Conservation (phyloP, 2,888 invertebrate genomes). For the Ptychoptera albimana region DNA sequence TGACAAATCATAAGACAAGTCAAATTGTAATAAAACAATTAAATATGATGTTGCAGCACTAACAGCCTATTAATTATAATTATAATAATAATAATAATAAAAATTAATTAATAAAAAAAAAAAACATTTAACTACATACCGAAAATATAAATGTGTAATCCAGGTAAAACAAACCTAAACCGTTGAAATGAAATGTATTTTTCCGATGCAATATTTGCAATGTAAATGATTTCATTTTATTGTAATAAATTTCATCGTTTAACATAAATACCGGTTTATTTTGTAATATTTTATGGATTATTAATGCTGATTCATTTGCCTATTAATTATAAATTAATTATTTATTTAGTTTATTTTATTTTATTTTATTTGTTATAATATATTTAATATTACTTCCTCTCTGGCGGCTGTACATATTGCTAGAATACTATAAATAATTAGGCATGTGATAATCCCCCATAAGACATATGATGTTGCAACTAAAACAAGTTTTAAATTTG, state of each 20-base stretch:
- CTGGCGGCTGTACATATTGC: slow-evolving; percentile 6
- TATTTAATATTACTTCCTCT: slow-evolving; percentile 3
- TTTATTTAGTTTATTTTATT: slow-evolving; percentile 4
- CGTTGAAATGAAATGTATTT: slow-evolving; percentile 28
- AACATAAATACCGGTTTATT: slow-evolving; percentile 30
- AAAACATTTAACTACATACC: slow-evolving; percentile 15
- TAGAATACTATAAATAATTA: slow-evolving; percentile 23
- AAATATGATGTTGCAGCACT: slow-evolving; percentile 30
- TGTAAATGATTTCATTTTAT: slow-evolving; percentile 31
- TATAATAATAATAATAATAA: not conserved
- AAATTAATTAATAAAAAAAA: not conserved
- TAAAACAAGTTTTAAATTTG: slow-evolving; percentile 20
- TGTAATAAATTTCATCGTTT: slow-evolving; percentile 28
- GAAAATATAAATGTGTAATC: slow-evolving; percentile 32
- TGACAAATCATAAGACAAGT: slow-evolving; percentile 20
- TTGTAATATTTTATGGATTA: slow-evolving; percentile 30
- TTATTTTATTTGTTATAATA: not conserved
- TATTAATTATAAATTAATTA: slow-evolving; percentile 21
- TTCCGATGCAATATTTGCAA: slow-evolving; percentile 30
- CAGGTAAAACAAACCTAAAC: slow-evolving; percentile 26
- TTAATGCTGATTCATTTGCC: slow-evolving; percentile 27
- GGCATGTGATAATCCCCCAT: slow-evolving; percentile 20
- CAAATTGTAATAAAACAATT: slow-evolving; percentile 30
- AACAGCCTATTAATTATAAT: slow-evolving; percentile 19
- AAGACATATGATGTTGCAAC: slow-evolving; percentile 21